Conservation (phyloP, 2,113 vertebrate genomes). For the Mirounga angustirostris region DNA sequence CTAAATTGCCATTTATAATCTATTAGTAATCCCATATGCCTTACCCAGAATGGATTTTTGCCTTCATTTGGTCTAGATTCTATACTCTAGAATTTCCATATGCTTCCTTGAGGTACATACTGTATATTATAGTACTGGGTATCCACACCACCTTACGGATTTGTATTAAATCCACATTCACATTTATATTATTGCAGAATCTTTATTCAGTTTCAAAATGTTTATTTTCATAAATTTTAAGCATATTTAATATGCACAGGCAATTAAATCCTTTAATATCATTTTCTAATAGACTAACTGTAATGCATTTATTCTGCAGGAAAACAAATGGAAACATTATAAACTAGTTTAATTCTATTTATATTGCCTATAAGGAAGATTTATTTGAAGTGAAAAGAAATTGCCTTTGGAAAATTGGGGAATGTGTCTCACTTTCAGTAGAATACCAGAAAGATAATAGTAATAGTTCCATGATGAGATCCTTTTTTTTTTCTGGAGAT, state of each 20-base stretch:
- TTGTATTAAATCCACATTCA: neutral
- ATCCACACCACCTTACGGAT: neutral
- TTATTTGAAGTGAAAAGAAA: slow-evolving; percentile 75
- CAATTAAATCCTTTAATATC: slow-evolving; percentile 78
- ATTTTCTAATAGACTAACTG: slow-evolving; percentile 68
- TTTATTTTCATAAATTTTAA: slow-evolving; percentile 79
- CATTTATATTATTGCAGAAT: slow-evolving; percentile 53
- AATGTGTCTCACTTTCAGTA: slow-evolving; percentile 54
- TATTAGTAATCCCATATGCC: neutral
- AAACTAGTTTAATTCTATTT: slow-evolving; percentile 72
- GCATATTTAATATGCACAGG: slow-evolving; percentile 77
- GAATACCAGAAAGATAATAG: slow-evolving; percentile 62
- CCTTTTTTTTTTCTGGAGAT: slow-evolving; percentile 11
- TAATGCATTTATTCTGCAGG: slow-evolving; percentile 78
- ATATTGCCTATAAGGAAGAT: slow-evolving; percentile 68
- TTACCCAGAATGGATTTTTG: neutral
- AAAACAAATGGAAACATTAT: slow-evolving; percentile 76
- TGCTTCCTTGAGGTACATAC: neutral
- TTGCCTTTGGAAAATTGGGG: slow-evolving; percentile 69
- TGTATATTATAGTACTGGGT: neutral
- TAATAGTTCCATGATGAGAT: slow-evolving; percentile 21
- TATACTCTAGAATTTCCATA: neutral
- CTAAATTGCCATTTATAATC: slow-evolving; percentile 33
- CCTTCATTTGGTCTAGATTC: neutral
- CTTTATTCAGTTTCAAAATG: slow-evolving; percentile 71